Evolutionary conservation across 2,888 invertebrate species (phyloP).

Genomic region (Enchytraeus crypticus): DNA sequence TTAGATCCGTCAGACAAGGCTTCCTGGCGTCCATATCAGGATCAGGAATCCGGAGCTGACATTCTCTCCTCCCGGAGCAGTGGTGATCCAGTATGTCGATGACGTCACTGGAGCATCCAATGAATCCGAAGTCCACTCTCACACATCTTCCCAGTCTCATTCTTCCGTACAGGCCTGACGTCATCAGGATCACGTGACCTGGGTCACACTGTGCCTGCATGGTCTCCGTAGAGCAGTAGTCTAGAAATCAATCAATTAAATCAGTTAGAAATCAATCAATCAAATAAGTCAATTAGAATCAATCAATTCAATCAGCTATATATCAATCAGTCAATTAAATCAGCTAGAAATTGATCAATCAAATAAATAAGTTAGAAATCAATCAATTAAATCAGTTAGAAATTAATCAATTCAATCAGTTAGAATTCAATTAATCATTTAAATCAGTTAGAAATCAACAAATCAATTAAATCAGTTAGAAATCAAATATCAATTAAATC

Average conservation of each 20-base stretch:
- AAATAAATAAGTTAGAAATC: background rate
- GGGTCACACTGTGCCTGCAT: conserved; percentile 7
- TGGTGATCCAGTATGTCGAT: conserved; percentile 9
- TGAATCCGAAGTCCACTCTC: conserved; percentile 11
- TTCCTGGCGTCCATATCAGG: conserved; percentile 9
- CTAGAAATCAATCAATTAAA: background rate
- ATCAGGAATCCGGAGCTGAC: conserved; percentile 6
- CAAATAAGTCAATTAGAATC: background rate
- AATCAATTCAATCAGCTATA: too few relatives aligned
- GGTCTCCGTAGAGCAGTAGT: conserved; percentile 11
- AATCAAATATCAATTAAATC: too few relatives aligned
- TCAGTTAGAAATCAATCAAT: background rate
- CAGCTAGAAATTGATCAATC: too few relatives aligned
- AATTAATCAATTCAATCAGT: background rate
- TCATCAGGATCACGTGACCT: conserved; percentile 8
- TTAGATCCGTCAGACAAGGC: conserved; percentile 9
- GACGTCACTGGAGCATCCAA: conserved; percentile 9
- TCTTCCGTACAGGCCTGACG: conserved; percentile 8
- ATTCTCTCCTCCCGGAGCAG: conserved; percentile 9
- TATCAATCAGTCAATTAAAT: too few relatives aligned
- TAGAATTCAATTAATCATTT: too few relatives aligned
- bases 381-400: background rate
- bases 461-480: too few relatives aligned
- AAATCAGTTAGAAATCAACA: too few relatives aligned
- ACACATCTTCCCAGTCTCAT: conserved; percentile 10